A percentile compares a stretch with the other conserved stretches of the same genome.
Conservation (phyloP, 2,797 vertebrate species). For the Thripadectes ignobilis region DNA sequence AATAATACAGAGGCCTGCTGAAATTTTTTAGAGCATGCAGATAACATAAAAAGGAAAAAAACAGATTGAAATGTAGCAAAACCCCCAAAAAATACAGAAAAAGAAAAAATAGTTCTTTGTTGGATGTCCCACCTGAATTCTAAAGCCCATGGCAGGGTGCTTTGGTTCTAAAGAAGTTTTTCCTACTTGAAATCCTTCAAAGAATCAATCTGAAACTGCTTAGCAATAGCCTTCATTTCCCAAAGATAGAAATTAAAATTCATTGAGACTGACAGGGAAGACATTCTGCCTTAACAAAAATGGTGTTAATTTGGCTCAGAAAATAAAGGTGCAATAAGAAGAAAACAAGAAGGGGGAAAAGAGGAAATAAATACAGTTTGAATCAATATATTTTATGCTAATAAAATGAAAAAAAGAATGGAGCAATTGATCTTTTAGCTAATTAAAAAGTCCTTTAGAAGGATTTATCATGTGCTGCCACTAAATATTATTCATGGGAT, state of each 20-base stretch:
- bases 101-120: not conserved
- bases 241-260: not conserved
- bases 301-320: not conserved
- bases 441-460: not conserved
- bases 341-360: not conserved
- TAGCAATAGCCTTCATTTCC: not conserved
- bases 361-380: not conserved
- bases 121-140: not conserved
- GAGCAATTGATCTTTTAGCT: not conserved
- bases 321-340: not conserved
- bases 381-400: not conserved
- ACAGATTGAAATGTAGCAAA: not conserved
- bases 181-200: not conserved
- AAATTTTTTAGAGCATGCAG: not conserved
- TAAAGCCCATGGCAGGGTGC: not conserved
- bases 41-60: not conserved
- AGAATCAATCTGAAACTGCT: not conserved
- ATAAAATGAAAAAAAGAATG: not conserved
- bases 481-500: not conserved
- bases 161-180: not conserved
- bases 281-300: not conserved
- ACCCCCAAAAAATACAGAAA: not conserved
- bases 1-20: not conserved
- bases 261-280: not conserved
- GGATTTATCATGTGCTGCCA: not conserved